These are phyloP conservation scores for Crotalus tigris DNA, from an alignment of 2,113 vertebrate species.

Conservation along the genomic window DNA sequence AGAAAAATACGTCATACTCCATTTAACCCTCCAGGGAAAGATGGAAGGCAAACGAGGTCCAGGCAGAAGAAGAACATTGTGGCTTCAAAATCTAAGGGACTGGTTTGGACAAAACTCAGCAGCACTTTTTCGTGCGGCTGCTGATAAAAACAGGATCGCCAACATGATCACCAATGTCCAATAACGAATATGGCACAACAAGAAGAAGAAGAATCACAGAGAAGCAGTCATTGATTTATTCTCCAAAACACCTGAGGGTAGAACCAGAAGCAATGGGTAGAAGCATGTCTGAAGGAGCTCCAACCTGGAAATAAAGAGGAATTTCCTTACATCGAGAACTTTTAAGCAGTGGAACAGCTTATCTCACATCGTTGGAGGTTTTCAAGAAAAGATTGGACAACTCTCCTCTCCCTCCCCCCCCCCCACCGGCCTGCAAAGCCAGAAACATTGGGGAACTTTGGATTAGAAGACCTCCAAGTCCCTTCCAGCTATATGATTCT, in stretches of 20 bases:
- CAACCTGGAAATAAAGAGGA: not conserved
- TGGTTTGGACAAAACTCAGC: no score
- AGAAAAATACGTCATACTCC: no score
- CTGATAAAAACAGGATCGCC: no score
- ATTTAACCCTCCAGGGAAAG: no score
- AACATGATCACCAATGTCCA: rapidly evolving
- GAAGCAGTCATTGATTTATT: not conserved
- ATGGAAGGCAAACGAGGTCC: no score
- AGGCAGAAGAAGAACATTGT: no score
- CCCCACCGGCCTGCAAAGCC: no score
- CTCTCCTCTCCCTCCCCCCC: no score
- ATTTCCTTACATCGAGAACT: not conserved
- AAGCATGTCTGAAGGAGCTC: not conserved
- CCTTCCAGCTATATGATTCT: not conserved
- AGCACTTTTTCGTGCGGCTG: no score
- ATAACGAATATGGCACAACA: no score
- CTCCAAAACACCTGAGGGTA: not conserved
- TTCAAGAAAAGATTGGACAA: not conserved
- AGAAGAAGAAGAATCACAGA: not conserved
- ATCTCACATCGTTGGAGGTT: not conserved
- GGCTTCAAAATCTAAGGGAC: no score
- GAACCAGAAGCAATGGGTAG: not conserved
- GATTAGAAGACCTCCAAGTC: not conserved
- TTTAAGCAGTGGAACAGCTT: not conserved
- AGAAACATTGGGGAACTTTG: no score